Percentiles rank a stretch among this genome's conserved stretches.
Evolutionary conservation across 2,113 vertebrate genomes (phyloP).

Genomic region (Pan paniscus): DNA sequence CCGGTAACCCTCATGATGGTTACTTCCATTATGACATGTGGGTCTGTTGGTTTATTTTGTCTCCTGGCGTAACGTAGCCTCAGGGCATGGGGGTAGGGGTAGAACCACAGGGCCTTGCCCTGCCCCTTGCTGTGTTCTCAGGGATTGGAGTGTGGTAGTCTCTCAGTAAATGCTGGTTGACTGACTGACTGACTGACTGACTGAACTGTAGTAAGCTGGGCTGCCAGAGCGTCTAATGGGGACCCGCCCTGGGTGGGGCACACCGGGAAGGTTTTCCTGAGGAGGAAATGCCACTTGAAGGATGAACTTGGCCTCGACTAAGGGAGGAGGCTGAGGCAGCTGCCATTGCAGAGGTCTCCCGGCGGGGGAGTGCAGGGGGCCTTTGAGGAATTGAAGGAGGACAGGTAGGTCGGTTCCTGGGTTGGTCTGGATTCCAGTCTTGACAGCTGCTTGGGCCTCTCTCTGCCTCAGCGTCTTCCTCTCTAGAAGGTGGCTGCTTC

Average conservation of each 20-base stretch:
- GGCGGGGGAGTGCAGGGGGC: rapidly evolving
- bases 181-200: too few relatives aligned
- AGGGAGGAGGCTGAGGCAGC: not conserved
- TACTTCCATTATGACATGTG: not conserved
- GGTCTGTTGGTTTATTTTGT: not conserved
- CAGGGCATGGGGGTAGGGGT: rapidly evolving
- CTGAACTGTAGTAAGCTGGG: not conserved
- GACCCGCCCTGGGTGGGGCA: not conserved
- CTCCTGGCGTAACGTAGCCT: not conserved
- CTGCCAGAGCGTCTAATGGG: not conserved
- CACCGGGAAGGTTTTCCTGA: not conserved
- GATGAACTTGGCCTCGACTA: not conserved
- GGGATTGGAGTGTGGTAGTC: not conserved
- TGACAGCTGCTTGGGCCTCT: not conserved
- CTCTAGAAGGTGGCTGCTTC: not conserved
- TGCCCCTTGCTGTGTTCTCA: not conserved
- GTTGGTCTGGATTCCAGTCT: not conserved
- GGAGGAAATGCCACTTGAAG: not conserved
- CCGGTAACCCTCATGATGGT: too few relatives aligned
- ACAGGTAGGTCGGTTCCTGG: not conserved
- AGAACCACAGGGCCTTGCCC: not conserved
- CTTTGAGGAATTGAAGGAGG: not conserved
- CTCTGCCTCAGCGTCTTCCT: not conserved
- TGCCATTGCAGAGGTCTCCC: too few relatives aligned
- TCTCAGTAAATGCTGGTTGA: not conserved